A percentile compares a stretch with the other conserved stretches of the same genome.
Conservation (phyloP, 1,140 invertebrate species). For the Eulimnadia texana region DNA sequence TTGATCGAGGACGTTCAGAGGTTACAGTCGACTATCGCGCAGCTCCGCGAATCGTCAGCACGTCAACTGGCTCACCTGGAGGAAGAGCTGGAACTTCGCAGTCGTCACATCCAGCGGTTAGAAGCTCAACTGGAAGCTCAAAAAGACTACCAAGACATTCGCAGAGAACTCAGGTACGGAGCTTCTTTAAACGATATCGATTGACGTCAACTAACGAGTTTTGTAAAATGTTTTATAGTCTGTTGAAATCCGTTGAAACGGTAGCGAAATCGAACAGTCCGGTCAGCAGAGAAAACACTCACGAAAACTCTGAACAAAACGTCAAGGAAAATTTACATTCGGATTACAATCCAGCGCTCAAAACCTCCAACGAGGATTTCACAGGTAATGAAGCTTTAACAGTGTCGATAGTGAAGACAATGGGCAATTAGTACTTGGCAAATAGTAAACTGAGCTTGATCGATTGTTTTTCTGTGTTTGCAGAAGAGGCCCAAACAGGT, state of each 20-base stretch:
- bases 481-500: neutral
- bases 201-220: neutral
- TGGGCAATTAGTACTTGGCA: too few species aligned
- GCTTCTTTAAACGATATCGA: neutral
- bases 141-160: conserved; percentile 78
- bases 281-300: neutral
- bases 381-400: neutral
- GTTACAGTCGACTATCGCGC: conserved; percentile 62
- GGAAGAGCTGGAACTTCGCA: conserved; percentile 72
- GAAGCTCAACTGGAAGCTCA: conserved; percentile 71
- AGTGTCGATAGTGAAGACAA: neutral
- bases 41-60: conserved; percentile 68
- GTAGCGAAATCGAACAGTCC: neutral
- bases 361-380: neutral
- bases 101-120: conserved; percentile 63
- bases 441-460: too few species aligned
- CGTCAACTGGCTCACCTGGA: conserved; percentile 73
- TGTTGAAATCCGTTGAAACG: conserved; percentile 29
- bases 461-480: neutral
- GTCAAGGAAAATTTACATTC: too few species aligned
- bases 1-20: conserved; percentile 80
- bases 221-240: conserved; percentile 22
- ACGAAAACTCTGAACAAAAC: neutral
- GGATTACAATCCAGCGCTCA: neutral
- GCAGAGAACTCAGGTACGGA: conserved; percentile 57